These are phyloP conservation scores for Celastrina argiolus DNA, from an alignment of 2,888 invertebrate genomes.

Conservation along the genomic window DNA sequence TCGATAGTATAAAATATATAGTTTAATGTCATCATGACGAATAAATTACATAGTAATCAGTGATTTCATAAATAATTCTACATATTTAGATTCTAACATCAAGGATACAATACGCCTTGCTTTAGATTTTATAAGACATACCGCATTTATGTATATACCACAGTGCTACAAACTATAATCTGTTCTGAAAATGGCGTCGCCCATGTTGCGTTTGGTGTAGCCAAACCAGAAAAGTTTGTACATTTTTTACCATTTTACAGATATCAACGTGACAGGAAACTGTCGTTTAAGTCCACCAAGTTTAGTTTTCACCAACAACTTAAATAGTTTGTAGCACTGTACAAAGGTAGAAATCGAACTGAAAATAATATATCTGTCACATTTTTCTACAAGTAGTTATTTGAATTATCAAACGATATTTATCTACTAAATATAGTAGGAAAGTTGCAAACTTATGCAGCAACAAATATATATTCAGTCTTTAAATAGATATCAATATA, in stretches of 20 bases:
- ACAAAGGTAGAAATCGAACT: not conserved
- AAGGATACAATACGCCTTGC: not conserved
- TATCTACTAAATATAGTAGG: constrained; percentile 4
- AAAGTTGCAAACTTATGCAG: not conserved
- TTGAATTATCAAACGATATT: not conserved
- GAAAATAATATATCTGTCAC: not conserved
- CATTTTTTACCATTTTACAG: not conserved
- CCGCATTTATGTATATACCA: too few relatives aligned
- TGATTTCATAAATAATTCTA: not conserved
- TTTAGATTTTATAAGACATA: not conserved
- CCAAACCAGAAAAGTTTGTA: not conserved
- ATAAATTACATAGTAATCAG: not conserved
- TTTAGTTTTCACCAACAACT: not conserved
- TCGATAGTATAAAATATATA: not conserved
- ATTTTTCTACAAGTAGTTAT: not conserved
- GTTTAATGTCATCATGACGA: not conserved
- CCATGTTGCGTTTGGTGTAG: not conserved
- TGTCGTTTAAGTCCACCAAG: too few relatives aligned
- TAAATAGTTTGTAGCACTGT: not conserved
- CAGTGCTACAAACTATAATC: not conserved
- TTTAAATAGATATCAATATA: not conserved
- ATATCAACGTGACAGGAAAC: too few relatives aligned
- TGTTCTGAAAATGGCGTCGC: not conserved
- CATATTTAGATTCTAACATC: not conserved
- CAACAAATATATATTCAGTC: constrained; percentile 1